phyloP scores from a whole-genome alignment of 2,888 invertebrate species.

The Plagodis dolabraria region DNA sequence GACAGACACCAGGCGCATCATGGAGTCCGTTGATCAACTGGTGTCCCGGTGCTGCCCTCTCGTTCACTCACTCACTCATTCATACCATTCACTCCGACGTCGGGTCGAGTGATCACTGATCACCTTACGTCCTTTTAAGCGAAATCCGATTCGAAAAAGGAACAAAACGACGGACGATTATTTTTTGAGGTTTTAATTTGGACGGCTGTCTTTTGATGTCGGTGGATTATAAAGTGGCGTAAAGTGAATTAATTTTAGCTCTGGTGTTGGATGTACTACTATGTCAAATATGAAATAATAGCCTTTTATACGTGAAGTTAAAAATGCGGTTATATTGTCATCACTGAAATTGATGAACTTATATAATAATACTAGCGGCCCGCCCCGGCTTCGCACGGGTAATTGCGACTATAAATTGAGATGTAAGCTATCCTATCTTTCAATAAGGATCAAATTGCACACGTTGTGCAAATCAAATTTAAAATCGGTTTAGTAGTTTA shows the following conservation, averaged over 20 bases:
- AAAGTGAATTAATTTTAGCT: background rate
- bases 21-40: constrained; percentile 73
- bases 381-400: no score
- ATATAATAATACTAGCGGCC: no score
- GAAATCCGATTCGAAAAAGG: constrained; percentile 56
- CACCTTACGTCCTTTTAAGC: constrained; percentile 66
- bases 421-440: no score
- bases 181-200: constrained; percentile 32
- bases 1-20: constrained; percentile 77
- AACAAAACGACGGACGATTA: constrained; percentile 41
- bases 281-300: no score
- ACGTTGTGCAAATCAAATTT: no score
- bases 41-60: constrained; percentile 70
- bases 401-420: no score
- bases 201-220: constrained; percentile 25
- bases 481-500: no score
- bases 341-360: no score
- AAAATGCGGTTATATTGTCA: no score
- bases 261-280: no score
- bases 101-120: constrained; percentile 80
- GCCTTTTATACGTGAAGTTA: no score
- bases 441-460: no score
- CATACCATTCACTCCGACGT: constrained; percentile 64
- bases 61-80: constrained; percentile 65
- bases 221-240: constrained; percentile 1